Evolutionary conservation across 2,888 invertebrate genomes (phyloP).

Genomic region (Lasioglossum zephyrum): DNA sequence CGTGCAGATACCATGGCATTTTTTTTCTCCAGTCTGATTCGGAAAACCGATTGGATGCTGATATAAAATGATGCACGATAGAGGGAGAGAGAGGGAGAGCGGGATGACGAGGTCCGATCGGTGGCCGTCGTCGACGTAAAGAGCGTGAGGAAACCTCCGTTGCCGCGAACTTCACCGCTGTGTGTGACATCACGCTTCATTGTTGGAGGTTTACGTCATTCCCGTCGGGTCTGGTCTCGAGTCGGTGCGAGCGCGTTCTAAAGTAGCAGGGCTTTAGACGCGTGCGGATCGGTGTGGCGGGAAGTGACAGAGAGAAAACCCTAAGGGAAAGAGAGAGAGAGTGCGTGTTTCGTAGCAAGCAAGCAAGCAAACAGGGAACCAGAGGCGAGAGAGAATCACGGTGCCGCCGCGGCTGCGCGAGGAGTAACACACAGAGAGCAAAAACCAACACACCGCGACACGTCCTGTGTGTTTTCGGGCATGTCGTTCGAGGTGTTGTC

Average conservation of each 20-base stretch:
- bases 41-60: conserved; percentile 12
- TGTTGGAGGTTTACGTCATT: conserved; percentile 85
- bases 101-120: background rate
- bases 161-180: conserved; percentile 47
- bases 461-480: conserved; percentile 41
- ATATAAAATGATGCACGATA: background rate
- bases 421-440: background rate
- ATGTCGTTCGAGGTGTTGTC: conserved; percentile 24
- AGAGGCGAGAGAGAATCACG: conserved; percentile 5
- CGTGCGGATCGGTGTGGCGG: conserved; percentile 46
- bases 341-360: conserved; percentile 3
- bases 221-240: conserved; percentile 70
- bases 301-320: conserved; percentile 41
- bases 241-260: conserved; percentile 57
- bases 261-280: conserved; percentile 29
- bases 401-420: conserved; percentile 4
- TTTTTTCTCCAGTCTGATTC: background rate
- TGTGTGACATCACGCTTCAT: conserved; percentile 84
- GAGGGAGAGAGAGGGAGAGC: background rate
- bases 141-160: conserved; percentile 45
- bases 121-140: background rate
- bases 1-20: background rate
- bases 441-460: background rate
- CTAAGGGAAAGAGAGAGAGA: background rate
- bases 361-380: background rate